Evolutionary conservation across 2,888 invertebrate genomes (phyloP), one percentile per base, ranked within the genome.

Genomic region (Philereme transversata): DNA sequence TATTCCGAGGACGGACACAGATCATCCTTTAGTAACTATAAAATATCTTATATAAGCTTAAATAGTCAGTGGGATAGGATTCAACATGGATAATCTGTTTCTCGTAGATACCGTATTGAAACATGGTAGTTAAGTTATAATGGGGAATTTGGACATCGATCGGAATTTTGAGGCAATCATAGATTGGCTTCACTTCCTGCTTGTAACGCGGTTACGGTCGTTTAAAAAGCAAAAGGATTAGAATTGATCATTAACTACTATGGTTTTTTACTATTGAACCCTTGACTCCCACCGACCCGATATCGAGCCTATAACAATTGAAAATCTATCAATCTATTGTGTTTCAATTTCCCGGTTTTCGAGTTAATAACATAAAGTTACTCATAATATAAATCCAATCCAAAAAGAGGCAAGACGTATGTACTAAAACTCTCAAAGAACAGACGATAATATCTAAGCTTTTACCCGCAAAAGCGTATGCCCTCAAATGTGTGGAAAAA

Each of bases 141-240:
- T 38, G 38, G 38, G 8, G 38, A 5, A 8, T 36, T 40, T 36
- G 2, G 38, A 51, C 6, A 54, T 55, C 35, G 40, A 54, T 64
- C 11, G 38, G 36, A 57, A 50, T 45, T 57, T 50, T 46, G 11
- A 41, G 51, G 45, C 34, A 53, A 61, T 57, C 45, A 51, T 51
- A 11, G 61, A 81, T 84, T 82, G 67, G 80, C 71, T 79, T 74
- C 78, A 82, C 81, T 81, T 82, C 82, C 81, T 83, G 81, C 68
- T 69, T 73, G 73, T 74, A 67, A 74, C 50, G 52, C 51, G 51
- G 59, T 55, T 52, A 43, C 51, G 58, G 49, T 59, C 40, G 40
- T 11, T 49, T n/a, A 58, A 54, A 33, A 41, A 44, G 40, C 33
- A 62, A 10, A 45, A 54, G 38, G 36, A 48, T 40, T 58, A 49